Conservation (phyloP, 1,140 invertebrate genomes). For the Danaus melanippus region DNA sequence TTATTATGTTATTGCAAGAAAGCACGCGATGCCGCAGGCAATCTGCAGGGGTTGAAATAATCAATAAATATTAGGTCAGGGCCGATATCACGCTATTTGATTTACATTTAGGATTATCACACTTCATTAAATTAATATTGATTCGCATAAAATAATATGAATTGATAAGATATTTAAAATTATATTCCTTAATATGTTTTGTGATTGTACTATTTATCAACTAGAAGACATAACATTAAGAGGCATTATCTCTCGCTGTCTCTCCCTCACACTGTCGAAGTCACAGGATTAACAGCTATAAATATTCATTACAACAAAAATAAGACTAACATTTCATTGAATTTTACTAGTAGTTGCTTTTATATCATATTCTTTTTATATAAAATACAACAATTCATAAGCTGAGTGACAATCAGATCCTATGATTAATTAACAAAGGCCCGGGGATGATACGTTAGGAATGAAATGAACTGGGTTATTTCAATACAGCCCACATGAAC, state of each 20-base stretch:
- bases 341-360: too few relatives aligned
- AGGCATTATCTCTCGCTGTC: too few relatives aligned
- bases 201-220: too few relatives aligned
- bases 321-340: too few relatives aligned
- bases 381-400: neutral
- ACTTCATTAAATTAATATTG: too few relatives aligned
- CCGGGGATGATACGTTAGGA: conserved; percentile 9
- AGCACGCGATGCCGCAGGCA: conserved; percentile 11
- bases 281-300: neutral
- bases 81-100: conserved; percentile 2
- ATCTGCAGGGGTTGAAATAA: conserved; percentile 19
- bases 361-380: neutral
- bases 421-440: conserved; percentile 2
- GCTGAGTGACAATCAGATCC: neutral
- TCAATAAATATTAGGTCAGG: conserved; percentile 20
- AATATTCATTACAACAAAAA: too few relatives aligned
- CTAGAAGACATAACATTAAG: too few relatives aligned
- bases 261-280: neutral
- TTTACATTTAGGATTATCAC: too few relatives aligned
- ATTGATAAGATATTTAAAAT: too few relatives aligned
- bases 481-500: conserved; percentile 35
- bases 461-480: conserved; percentile 25
- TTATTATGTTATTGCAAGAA: conserved; percentile 8
- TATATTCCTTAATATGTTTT: too few relatives aligned
- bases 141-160: too few relatives aligned